These are phyloP conservation scores for Lepisosteus osseus DNA, from an alignment of 2,113 vertebrate species.

Conservation along the genomic window DNA sequence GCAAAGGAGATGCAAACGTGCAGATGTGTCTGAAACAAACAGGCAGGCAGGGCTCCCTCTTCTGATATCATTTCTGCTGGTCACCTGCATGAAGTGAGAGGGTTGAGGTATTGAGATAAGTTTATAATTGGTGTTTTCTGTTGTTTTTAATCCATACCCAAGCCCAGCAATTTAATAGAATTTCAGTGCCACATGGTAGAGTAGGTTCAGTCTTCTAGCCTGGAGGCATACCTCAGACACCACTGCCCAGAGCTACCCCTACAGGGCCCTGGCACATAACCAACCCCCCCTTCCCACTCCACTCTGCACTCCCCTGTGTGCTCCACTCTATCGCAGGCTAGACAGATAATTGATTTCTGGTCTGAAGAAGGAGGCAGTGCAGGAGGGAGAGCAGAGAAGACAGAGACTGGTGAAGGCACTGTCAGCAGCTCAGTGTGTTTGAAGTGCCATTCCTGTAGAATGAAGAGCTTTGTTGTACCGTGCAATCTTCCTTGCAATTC, in stretches of 20 bases:
- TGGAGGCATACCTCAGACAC: background rate
- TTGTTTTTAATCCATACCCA: slow-evolving; percentile 7
- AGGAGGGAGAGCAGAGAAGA: background rate
- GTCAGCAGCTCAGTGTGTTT: background rate
- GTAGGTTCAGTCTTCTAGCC: slow-evolving; percentile 16
- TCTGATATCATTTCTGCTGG: no score
- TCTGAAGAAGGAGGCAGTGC: slow-evolving; percentile 10
- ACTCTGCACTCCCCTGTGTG: slow-evolving; percentile 14
- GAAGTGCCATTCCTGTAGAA: background rate
- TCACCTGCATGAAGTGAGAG: background rate
- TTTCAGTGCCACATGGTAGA: background rate
- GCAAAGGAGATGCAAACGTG: background rate
- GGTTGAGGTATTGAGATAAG: background rate
- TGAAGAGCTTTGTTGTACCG: background rate
- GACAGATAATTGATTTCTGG: slow-evolving; percentile 36
- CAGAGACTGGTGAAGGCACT: background rate
- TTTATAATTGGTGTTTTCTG: background rate
- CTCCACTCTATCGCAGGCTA: slow-evolving; percentile 24
- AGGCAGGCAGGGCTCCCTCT: no score
- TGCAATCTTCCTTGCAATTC: background rate
- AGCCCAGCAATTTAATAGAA: slow-evolving; percentile 3
- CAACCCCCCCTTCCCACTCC: slow-evolving; percentile 3
- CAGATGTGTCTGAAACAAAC: no score
- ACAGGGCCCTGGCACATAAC: background rate
- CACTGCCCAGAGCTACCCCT: slow-evolving; percentile 1